These are phyloP conservation scores for Leptobrachium ailaonicum DNA, from an alignment of 2,113 vertebrate species.

Conservation along the genomic window DNA sequence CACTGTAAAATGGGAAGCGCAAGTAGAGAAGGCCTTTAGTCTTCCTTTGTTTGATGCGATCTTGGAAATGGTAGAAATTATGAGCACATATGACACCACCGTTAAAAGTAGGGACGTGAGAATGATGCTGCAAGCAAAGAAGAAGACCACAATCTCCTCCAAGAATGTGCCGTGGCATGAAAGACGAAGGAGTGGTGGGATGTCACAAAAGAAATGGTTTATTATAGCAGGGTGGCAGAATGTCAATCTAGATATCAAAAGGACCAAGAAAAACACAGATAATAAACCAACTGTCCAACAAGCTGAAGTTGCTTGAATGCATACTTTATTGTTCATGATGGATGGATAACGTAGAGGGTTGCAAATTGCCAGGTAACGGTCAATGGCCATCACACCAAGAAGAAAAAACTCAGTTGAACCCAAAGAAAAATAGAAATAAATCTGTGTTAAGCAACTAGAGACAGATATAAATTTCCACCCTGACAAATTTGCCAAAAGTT, in stretches of 20 bases:
- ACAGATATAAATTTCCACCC: conserved; percentile 48
- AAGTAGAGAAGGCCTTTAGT: conserved; percentile 48
- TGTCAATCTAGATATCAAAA: conserved; percentile 30
- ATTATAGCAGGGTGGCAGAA: conserved; percentile 39
- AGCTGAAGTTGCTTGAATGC: conserved; percentile 21
- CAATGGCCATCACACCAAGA: conserved; percentile 44
- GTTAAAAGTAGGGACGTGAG: conserved; percentile 32
- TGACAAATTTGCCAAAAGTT: conserved; percentile 50
- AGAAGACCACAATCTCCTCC: conserved; percentile 37
- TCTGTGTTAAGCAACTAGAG: conserved; percentile 28
- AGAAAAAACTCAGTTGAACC: conserved; percentile 54
- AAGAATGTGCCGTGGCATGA: conserved; percentile 32
- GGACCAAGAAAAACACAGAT: conserved; percentile 37
- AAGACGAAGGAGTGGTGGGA: conserved; percentile 26
- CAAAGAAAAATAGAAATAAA: conserved; percentile 53
- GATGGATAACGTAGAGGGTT: conserved; percentile 37
- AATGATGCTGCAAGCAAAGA: conserved; percentile 43
- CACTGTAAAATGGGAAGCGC: conserved; percentile 59
- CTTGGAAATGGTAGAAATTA: conserved; percentile 32
- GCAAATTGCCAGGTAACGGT: conserved; percentile 42
- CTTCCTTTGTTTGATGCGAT: conserved; percentile 38
- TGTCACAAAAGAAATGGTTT: conserved; percentile 46
- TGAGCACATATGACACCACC: conserved; percentile 33
- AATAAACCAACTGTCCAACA: conserved; percentile 39
- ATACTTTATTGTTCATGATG: conserved; percentile 40